Conservation (phyloP, 2,113 vertebrate genomes). For the Aldabrachelys gigantea region DNA sequence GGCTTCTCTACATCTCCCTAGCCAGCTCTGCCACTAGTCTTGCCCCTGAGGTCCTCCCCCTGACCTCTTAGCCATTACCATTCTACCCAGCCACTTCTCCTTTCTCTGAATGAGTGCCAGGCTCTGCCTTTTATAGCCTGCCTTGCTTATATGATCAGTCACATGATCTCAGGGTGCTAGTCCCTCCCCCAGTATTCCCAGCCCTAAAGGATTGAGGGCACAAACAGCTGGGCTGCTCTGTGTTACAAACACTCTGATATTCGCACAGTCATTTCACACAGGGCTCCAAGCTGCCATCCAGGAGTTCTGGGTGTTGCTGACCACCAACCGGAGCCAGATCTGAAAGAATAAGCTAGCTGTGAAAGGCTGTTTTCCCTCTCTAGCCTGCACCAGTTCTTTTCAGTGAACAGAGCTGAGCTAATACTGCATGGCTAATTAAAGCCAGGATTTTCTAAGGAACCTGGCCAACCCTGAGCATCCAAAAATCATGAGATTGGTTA, state of each 20-base stretch:
- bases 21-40: rapidly evolving
- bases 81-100: too few relatives aligned
- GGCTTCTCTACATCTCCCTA: background rate
- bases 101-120: background rate
- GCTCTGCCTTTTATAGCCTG: background rate
- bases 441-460: rapidly evolving
- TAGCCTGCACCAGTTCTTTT: rapidly evolving
- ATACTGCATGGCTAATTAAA: rapidly evolving
- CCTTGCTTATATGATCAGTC: background rate
- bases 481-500: too few relatives aligned
- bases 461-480: background rate
- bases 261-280: background rate
- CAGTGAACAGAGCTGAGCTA: rapidly evolving
- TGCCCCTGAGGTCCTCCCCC: too few relatives aligned
- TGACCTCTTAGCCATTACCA: background rate
- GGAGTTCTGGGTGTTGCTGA: background rate
- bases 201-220: background rate
- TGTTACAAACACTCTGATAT: background rate
- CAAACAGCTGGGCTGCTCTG: background rate
- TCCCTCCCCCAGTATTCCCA: background rate
- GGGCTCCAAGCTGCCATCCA: background rate
- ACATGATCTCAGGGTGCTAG: background rate
- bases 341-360: too few relatives aligned
- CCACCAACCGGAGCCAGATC: too few relatives aligned
- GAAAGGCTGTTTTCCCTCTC: background rate